Conservation (phyloP, 1,140 invertebrate species). For the Periplaneta americana region DNA sequence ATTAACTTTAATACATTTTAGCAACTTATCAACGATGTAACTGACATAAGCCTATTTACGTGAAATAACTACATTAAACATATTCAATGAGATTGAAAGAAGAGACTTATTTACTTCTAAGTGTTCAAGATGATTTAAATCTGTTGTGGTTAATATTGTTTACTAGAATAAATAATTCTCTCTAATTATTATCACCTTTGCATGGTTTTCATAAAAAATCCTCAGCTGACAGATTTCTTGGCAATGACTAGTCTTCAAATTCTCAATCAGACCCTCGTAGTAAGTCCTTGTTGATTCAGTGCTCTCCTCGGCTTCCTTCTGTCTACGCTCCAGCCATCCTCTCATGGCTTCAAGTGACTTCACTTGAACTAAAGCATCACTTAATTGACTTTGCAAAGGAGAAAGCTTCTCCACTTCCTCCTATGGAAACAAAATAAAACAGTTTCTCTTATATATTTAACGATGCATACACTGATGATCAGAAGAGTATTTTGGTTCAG, state of each 20-base stretch:
- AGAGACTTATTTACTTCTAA: too few species aligned
- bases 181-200: neutral
- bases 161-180: too few species aligned
- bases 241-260: neutral
- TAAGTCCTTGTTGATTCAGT: neutral
- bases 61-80: too few species aligned
- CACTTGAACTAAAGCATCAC: neutral
- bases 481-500: too few species aligned
- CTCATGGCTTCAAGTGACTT: neutral
- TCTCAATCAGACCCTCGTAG: neutral
- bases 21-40: too few species aligned
- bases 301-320: neutral
- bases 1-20: too few species aligned
- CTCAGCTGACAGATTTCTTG: neutral
- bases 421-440: neutral
- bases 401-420: neutral
- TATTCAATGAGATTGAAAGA: too few species aligned
- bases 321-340: neutral
- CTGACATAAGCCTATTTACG: too few species aligned
- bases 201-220: neutral
- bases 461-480: too few species aligned
- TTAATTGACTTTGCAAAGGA: neutral
- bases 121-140: too few species aligned
- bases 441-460: too few species aligned
- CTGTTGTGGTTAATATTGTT: too few species aligned